phyloP scores from a whole-genome alignment of 2,113 vertebrate species.

The Strix uralensis region DNA sequence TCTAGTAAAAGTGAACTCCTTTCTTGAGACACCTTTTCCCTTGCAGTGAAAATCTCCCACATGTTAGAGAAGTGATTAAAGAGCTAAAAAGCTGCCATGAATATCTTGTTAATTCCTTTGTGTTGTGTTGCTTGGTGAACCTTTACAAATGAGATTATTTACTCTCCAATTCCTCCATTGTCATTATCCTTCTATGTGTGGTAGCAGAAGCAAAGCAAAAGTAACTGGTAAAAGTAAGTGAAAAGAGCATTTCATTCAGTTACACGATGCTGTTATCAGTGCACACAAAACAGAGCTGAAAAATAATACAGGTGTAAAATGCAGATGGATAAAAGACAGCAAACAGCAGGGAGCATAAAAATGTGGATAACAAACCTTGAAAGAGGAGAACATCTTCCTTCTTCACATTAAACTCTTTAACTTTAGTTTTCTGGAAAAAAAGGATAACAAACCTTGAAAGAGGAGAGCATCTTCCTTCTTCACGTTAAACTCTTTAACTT shows the following conservation, averaged over 20 bases:
- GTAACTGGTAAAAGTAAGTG: constrained; percentile 39
- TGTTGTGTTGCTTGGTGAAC: constrained; percentile 62
- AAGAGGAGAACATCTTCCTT: not conserved
- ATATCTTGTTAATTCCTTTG: constrained; percentile 57
- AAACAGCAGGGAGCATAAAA: not conserved
- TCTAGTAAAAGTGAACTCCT: not conserved
- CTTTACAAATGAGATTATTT: constrained; percentile 65
- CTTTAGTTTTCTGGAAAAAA: not conserved
- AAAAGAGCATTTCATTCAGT: constrained; percentile 18
- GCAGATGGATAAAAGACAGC: not conserved
- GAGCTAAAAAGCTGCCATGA: constrained; percentile 27
- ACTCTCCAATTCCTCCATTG: constrained; percentile 59
- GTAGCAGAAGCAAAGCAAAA: constrained; percentile 46
- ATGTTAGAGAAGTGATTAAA: constrained; percentile 19
- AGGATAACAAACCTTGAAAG: not conserved
- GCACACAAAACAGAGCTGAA: not conserved
- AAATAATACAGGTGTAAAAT: constrained; percentile 9
- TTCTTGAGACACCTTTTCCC: not conserved
- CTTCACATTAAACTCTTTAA: not conserved
- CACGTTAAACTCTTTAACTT: not conserved
- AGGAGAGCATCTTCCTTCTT: not conserved
- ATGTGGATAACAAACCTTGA: not conserved
- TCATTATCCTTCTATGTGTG: constrained; percentile 27
- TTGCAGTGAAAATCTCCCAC: not conserved
- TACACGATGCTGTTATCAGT: not conserved